These are phyloP conservation scores for Osmerus eperlanus DNA, from an alignment of 2,113 vertebrate genomes.

Conservation along the genomic window DNA sequence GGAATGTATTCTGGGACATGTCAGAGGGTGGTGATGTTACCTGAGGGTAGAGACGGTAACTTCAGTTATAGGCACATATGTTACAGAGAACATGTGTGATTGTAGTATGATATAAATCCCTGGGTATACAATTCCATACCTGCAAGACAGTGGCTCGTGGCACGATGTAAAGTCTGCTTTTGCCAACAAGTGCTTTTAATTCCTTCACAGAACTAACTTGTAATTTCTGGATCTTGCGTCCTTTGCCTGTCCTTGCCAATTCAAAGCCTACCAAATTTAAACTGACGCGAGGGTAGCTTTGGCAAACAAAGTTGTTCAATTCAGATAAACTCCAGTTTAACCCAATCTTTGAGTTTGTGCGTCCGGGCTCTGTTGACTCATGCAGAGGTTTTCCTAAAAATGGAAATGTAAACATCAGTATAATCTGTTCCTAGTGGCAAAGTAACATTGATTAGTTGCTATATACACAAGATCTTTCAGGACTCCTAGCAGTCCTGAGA, in stretches of 20 bases:
- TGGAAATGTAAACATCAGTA: constrained; percentile 3
- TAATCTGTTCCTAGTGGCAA: no score
- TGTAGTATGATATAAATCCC: neutral
- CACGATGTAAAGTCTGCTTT: constrained; percentile 26
- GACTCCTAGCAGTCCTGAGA: constrained; percentile 2
- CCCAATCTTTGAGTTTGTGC: no score
- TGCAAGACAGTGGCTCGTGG: constrained; percentile 17
- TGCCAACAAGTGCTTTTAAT: constrained; percentile 13
- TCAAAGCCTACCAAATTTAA: constrained; percentile 30
- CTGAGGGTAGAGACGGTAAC: neutral
- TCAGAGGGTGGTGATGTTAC: constrained; percentile 12
- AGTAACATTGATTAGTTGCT: constrained; percentile 3
- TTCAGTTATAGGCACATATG: no score
- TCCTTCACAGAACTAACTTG: constrained; percentile 21
- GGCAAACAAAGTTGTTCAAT: no score
- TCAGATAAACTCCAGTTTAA: no score
- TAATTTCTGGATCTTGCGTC: constrained; percentile 9
- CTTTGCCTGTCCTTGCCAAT: no score
- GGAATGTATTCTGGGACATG: constrained; percentile 14
- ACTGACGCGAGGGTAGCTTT: no score
- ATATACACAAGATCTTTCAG: constrained; percentile 11
- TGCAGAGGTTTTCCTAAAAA: no score
- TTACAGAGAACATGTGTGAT: constrained; percentile 15
- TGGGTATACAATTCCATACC: constrained; percentile 17
- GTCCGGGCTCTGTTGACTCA: no score